phyloP scores from a whole-genome alignment of 2,797 vertebrate species.

The Decapterus maruadsi region DNA sequence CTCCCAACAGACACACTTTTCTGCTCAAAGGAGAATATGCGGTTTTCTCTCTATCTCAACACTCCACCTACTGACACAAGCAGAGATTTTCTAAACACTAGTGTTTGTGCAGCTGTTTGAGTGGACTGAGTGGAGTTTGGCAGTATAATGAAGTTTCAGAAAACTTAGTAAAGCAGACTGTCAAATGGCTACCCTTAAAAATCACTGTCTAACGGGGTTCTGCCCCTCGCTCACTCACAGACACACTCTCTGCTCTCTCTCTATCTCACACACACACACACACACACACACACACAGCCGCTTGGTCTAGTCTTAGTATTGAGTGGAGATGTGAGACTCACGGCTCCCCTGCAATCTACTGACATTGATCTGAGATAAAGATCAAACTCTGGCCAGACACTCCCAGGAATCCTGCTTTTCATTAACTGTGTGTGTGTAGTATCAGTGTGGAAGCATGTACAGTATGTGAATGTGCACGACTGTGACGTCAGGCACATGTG shows the following conservation, averaged over 20 bases:
- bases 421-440: conserved; percentile 43
- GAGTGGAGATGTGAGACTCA: conserved; percentile 72
- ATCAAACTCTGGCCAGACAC: conserved; percentile 66
- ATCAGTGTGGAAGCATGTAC: not conserved
- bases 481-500: conserved; percentile 20
- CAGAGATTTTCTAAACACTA: too few species aligned
- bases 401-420: conserved; percentile 71
- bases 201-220: not conserved
- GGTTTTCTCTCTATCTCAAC: too few species aligned
- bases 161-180: not conserved
- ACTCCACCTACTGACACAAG: too few species aligned
- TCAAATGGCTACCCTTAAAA: not conserved
- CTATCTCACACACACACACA: conserved; percentile 1
- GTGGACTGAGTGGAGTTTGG: too few species aligned
- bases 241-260: conserved; percentile 12
- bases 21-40: too few species aligned
- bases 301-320: conserved; percentile 66
- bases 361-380: conserved; percentile 75
- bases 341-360: conserved; percentile 66
- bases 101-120: too few species aligned
- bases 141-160: not conserved
- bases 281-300: conserved; percentile 7
- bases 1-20: too few species aligned
- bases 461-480: not conserved
- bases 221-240: not conserved